These are phyloP conservation scores for Alaudala cheleensis DNA, from an alignment of 2,113 vertebrate species.

Conservation along the genomic window DNA sequence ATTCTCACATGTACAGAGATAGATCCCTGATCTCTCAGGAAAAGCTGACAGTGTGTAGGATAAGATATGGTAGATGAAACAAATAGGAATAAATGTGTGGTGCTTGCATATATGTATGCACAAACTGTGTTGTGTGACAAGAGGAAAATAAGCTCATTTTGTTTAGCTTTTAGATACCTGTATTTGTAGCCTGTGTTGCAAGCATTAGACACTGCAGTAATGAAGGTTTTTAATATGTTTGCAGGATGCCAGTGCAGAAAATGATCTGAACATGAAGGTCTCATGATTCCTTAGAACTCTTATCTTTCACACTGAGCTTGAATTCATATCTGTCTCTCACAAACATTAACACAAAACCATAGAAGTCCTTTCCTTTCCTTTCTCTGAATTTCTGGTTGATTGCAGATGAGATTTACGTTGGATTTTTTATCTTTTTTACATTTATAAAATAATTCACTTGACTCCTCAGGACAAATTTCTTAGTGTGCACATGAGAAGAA, in stretches of 20 bases:
- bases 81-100: not conserved
- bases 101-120: not conserved
- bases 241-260: not conserved
- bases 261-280: not conserved
- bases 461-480: not conserved
- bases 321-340: not conserved
- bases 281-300: not conserved
- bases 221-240: not conserved
- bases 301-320: not conserved
- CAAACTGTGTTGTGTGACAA: not conserved
- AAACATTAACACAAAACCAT: not conserved
- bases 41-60: not conserved
- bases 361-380: not conserved
- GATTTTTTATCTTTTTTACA: not conserved
- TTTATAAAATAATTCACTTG: not conserved
- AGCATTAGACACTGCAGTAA: not conserved
- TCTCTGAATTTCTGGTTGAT: not conserved
- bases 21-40: not conserved
- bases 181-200: not conserved
- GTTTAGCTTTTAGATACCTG: not conserved
- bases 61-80: not conserved
- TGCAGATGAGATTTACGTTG: not conserved
- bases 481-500: not conserved
- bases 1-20: not conserved
- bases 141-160: not conserved